These are phyloP conservation scores for Oncorhynchus nerka DNA, from an alignment of 2,113 vertebrate genomes.

Conservation along the genomic window DNA sequence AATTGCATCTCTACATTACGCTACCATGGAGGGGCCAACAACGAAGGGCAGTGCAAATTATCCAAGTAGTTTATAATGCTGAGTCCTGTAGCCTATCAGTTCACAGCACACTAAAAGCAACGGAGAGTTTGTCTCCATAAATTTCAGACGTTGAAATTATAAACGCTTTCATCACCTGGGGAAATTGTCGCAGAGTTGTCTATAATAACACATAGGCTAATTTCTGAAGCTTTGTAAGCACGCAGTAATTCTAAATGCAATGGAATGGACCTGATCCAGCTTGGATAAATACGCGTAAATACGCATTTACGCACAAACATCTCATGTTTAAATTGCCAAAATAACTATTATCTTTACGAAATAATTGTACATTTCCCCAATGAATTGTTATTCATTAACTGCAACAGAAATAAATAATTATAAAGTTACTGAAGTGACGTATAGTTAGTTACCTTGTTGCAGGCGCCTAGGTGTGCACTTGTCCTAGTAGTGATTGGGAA, in stretches of 20 bases:
- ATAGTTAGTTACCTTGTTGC: constrained; percentile 1
- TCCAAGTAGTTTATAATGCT: no score
- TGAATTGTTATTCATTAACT: not conserved
- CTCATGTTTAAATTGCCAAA: not conserved
- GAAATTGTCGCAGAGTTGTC: no score
- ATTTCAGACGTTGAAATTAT: no score
- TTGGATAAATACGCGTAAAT: no score
- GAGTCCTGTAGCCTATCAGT: no score
- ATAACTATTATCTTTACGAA: not conserved
- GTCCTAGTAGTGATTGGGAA: constrained; percentile 42
- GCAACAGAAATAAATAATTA: not conserved
- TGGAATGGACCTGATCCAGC: no score
- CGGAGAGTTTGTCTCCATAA: no score
- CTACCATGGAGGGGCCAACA: not conserved
- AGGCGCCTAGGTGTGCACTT: constrained; percentile 53
- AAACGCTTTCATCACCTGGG: no score
- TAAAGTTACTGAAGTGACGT: constrained; percentile 28
- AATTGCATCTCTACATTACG: not conserved
- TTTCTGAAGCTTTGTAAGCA: no score
- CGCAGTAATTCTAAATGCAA: no score
- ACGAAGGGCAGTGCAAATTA: not conserved
- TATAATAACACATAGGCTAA: no score
- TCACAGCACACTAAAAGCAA: no score
- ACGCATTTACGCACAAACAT: not conserved
- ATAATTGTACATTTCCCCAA: not conserved